Evolutionary conservation across 1,140 invertebrate genomes (phyloP), one percentile per base, ranked within the genome.

Genomic region (Wiebesia pumilae): DNA sequence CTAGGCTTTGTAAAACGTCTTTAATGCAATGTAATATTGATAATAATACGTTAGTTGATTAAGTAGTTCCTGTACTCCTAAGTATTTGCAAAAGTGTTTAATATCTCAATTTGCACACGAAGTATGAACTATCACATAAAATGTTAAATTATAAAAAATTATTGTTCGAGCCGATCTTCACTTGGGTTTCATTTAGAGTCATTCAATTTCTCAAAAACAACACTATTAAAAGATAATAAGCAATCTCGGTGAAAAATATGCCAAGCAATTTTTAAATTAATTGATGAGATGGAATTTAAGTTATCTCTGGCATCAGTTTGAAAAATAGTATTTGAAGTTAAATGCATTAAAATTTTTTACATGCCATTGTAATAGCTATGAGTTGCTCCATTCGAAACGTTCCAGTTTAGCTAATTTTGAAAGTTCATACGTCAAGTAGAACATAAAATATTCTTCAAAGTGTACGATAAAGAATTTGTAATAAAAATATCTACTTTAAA

Each of bases 401-500:
- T 71, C 69, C 24, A 71, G 69, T 71, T 71, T 71, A 38, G 69
- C 35, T 71, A 38, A 71, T 71, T 71, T 71, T 71, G 33, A 71
- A 71, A 71, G 69, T 71, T 71, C 35, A 71, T 38, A 71, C 69
- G 69, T 38, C 69, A 71, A 71, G 69, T 38, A 71, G 69, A 38
- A 71, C 69, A 71, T 71, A 71, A 71, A 71, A 71, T 71, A 71
- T 71, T 71, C 69, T 71, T 71, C 69, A 71, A 38, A 71, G 33
- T 38, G 40, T 33, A 71, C 12, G 30, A 38, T 21, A 21, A 33
- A 21, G 69, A 71, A 71, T 71, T 0, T 24, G 69, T 4, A 21
- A 71, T 69, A 71, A 71, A 71, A 71, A 38, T 38, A 35, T 71
- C 65, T 38, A 21, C 0, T 33, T 38, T 71, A 21, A 6, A 38